Evolutionary conservation across 2,113 vertebrate species (phyloP).

Genomic region (Cricetomys ansorgei): DNA sequence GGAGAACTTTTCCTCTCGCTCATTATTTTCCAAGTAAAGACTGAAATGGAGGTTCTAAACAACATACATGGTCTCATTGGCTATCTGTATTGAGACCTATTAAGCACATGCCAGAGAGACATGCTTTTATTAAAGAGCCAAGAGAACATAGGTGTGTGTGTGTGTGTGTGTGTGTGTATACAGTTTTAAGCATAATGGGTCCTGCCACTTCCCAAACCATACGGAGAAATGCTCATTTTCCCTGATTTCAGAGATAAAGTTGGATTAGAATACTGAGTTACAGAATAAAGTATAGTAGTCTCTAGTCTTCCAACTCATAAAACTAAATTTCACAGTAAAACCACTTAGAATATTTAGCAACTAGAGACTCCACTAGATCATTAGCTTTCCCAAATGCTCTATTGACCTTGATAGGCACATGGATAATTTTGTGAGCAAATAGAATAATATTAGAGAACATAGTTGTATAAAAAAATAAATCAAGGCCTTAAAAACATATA

Average conservation of each 20-base stretch:
- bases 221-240: neutral
- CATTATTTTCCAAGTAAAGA: slow-evolving; percentile 31
- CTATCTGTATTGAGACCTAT: neutral
- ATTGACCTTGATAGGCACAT: neutral
- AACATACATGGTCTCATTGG: neutral
- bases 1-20: neutral
- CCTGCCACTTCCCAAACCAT: neutral
- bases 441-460: neutral
- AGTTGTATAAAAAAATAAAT: neutral
- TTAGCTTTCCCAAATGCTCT: neutral
- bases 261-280: neutral
- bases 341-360: neutral
- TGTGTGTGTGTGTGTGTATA: neutral
- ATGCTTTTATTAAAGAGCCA: slow-evolving; percentile 2
- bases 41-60: slow-evolving; percentile 5
- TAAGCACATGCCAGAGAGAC: neutral
- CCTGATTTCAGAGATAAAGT: neutral
- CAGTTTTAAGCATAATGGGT: neutral
- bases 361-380: neutral
- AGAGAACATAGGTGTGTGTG: neutral
- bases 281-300: neutral
- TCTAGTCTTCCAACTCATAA: neutral
- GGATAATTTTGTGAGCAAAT: neutral
- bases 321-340: slow-evolving; percentile 33
- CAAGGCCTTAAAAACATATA: neutral